phyloP scores from a whole-genome alignment of 2,113 vertebrate species.

The Pygoscelis antarcticus region DNA sequence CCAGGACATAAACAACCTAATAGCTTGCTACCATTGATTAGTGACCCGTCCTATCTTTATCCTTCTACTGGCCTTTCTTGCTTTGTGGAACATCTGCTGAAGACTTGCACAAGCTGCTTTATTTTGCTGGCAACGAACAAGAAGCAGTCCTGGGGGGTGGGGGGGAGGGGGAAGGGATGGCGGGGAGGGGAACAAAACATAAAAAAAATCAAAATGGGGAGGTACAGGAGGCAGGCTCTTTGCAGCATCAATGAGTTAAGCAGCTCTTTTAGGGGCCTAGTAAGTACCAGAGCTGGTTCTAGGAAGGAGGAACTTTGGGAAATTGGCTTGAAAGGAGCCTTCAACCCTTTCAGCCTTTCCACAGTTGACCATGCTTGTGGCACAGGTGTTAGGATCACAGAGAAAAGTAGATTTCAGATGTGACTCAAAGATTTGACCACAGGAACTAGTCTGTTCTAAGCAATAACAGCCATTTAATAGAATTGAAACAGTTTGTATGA shows the following conservation, averaged over 20 bases:
- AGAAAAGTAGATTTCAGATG: neutral
- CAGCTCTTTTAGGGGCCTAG: neutral
- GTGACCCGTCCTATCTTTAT: neutral
- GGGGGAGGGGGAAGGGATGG: no score
- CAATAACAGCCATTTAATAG: neutral
- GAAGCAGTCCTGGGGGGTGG: neutral
- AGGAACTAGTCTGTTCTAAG: neutral
- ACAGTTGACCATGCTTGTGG: neutral
- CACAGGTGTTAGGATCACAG: neutral
- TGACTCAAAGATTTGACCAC: neutral
- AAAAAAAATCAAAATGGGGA: neutral
- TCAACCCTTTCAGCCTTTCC: neutral
- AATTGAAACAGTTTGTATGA: neutral
- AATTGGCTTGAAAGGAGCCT: neutral
- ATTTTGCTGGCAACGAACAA: neutral
- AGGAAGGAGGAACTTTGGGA: neutral
- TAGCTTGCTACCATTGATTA: neutral
- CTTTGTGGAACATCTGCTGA: neutral
- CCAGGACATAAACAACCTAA: neutral
- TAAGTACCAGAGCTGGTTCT: neutral
- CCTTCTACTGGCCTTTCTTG: neutral
- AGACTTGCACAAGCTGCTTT: neutral
- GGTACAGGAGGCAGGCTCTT: neutral
- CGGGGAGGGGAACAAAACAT: no score
- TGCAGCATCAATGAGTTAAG: neutral